phyloP scores from a whole-genome alignment of 2,797 vertebrate genomes.

The Anas acuta region DNA sequence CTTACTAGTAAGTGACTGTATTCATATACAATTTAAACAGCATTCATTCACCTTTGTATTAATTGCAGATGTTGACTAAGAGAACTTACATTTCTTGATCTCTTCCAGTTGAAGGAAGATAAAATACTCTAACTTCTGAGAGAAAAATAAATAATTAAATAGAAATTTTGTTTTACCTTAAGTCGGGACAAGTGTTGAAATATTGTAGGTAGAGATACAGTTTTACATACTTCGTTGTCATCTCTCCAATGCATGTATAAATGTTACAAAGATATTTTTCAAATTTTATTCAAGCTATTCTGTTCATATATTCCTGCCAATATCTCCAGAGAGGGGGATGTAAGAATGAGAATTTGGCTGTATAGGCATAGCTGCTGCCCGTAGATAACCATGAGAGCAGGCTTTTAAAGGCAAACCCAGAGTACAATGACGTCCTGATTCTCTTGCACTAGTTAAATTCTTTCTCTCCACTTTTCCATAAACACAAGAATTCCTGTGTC shows the following conservation, averaged over 20 bases:
- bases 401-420: slow-evolving; percentile 70
- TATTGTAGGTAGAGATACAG: neutral
- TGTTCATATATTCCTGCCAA: slow-evolving; percentile 38
- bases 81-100: neutral
- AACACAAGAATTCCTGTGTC: slow-evolving; percentile 57
- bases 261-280: slow-evolving; percentile 43
- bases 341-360: slow-evolving; percentile 38
- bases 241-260: slow-evolving; percentile 11
- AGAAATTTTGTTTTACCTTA: slow-evolving; percentile 11
- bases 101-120: neutral
- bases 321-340: slow-evolving; percentile 36
- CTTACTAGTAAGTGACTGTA: neutral
- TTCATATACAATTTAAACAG: neutral
- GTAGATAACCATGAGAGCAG: slow-evolving; percentile 48
- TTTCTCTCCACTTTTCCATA: slow-evolving; percentile 49
- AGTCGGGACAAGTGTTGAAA: slow-evolving; percentile 23
- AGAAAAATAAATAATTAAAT: neutral
- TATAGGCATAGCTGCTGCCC: slow-evolving; percentile 62
- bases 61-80: neutral
- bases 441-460: slow-evolving; percentile 71
- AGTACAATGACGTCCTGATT: slow-evolving; percentile 67
- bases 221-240: slow-evolving; percentile 25
- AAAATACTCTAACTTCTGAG: neutral
- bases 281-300: slow-evolving; percentile 52
- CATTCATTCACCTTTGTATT: neutral